A percentile compares a stretch with the other conserved stretches of the same genome.
Evolutionary conservation across 92 coral and sea anemone genomes (phyloP).

Genomic region (Paramuricea clavata): DNA sequence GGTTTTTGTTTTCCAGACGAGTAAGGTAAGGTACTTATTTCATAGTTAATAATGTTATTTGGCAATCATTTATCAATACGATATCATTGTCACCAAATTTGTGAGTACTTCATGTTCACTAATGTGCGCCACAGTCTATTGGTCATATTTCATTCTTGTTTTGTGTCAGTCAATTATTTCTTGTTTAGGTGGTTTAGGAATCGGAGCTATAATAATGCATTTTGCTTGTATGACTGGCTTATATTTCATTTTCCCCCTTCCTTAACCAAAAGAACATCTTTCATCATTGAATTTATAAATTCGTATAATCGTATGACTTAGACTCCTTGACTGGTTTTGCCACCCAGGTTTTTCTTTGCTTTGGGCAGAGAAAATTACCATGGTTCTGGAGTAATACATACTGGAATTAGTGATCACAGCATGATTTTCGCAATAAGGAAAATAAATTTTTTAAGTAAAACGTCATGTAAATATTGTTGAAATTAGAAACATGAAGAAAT

Average conservation of each 20-base stretch:
- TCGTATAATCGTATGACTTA: constrained; percentile 3
- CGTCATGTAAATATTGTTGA: too few relatives aligned
- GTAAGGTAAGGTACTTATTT: not conserved
- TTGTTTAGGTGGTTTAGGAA: constrained; percentile 13
- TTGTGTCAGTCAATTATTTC: not conserved
- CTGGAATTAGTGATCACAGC: too few relatives aligned
- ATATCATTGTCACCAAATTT: not conserved
- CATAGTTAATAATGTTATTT: not conserved
- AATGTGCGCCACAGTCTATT: not conserved
- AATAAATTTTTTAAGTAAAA: too few relatives aligned
- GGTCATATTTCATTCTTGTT: not conserved
- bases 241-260: not conserved
- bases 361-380: too few relatives aligned
- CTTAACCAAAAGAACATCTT: not conserved
- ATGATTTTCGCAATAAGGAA: too few relatives aligned
- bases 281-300: not conserved
- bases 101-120: not conserved
- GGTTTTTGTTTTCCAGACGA: constrained; percentile 11
- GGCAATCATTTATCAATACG: not conserved
- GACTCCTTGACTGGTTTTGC: not conserved
- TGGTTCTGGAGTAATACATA: too few relatives aligned
- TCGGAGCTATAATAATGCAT: not conserved
- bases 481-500: too few relatives aligned
- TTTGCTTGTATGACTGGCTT: not conserved
- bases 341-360: constrained; percentile 5